Evolutionary conservation across 2,888 invertebrate genomes (phyloP).

Genomic region (Acrocyrtus sp.): DNA sequence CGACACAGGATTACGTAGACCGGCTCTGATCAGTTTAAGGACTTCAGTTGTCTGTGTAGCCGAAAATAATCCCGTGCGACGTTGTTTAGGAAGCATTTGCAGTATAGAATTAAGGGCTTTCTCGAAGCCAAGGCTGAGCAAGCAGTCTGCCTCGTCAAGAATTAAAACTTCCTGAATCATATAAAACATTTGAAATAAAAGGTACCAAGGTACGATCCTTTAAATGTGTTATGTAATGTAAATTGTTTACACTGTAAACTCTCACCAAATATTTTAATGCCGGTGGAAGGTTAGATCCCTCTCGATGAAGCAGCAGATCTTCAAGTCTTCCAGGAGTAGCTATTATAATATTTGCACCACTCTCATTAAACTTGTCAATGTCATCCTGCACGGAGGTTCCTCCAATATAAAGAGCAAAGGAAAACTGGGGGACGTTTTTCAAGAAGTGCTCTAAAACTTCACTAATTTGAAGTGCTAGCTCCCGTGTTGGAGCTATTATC

Average conservation of each 20-base stretch:
- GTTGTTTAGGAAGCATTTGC: conserved; percentile 88
- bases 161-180: conserved; percentile 82
- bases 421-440: conserved; percentile 65
- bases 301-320: conserved; percentile 75
- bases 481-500: conserved; percentile 94
- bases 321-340: conserved; percentile 95
- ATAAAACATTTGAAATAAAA: conserved; percentile 61
- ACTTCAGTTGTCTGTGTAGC: conserved; percentile 98
- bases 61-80: conserved; percentile 97
- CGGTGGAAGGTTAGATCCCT: conserved; percentile 73
- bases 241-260: background rate
- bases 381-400: conserved; percentile 85
- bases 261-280: conserved; percentile 82
- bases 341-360: conserved; percentile 86
- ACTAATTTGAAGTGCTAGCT: conserved; percentile 90
- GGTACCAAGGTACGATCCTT: background rate
- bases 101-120: conserved; percentile 87
- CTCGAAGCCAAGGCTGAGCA: conserved; percentile 93
- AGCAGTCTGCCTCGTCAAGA: conserved; percentile 95
- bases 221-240: background rate
- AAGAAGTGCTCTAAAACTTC: conserved; percentile 72
- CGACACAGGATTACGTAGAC: conserved; percentile 90
- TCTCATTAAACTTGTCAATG: conserved; percentile 73
- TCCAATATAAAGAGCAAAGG: conserved; percentile 72
- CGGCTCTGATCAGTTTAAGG: conserved; percentile 90